Evolutionary conservation across 2,888 invertebrate species (phyloP).

Genomic region (Acronicta psi): DNA sequence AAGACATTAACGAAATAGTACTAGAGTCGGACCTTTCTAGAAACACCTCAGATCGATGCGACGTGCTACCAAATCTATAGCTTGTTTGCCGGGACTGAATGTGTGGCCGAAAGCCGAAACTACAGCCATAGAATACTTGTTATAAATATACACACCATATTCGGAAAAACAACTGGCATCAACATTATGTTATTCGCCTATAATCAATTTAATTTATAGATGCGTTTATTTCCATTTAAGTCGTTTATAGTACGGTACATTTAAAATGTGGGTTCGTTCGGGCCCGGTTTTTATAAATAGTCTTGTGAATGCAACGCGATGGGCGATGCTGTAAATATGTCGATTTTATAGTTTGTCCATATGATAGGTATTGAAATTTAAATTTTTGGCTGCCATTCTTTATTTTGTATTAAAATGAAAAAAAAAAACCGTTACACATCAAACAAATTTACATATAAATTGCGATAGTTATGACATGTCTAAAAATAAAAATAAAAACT

Average conservation of each 20-base stretch:
- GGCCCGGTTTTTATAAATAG: constrained; percentile 28
- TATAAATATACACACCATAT: constrained; percentile 8
- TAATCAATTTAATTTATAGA: constrained; percentile 33
- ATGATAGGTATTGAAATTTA: constrained; percentile 23
- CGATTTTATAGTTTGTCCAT: constrained; percentile 25
- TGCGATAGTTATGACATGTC: too few species aligned
- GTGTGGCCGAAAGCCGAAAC: neutral
- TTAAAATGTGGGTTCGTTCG: constrained; percentile 3
- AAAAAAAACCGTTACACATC: constrained; percentile 20
- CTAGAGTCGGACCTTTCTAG: too few species aligned
- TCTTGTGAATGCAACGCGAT: constrained; percentile 14
- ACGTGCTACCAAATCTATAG: too few species aligned
- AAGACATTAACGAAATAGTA: too few species aligned
- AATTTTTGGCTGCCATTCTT: constrained; percentile 7
- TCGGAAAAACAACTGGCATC: constrained; percentile 23
- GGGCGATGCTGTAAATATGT: constrained; percentile 29
- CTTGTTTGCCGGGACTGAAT: neutral
- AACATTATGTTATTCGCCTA: constrained; percentile 23
- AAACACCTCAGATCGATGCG: too few species aligned
- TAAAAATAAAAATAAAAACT: too few species aligned
- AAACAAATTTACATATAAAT: neutral
- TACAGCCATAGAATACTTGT: neutral
- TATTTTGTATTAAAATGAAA: constrained; percentile 12
- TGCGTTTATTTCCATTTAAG: constrained; percentile 24
- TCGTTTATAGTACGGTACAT: constrained; percentile 14